phyloP scores from a whole-genome alignment of 2,888 invertebrate species.

The Brassicogethes aeneus region DNA sequence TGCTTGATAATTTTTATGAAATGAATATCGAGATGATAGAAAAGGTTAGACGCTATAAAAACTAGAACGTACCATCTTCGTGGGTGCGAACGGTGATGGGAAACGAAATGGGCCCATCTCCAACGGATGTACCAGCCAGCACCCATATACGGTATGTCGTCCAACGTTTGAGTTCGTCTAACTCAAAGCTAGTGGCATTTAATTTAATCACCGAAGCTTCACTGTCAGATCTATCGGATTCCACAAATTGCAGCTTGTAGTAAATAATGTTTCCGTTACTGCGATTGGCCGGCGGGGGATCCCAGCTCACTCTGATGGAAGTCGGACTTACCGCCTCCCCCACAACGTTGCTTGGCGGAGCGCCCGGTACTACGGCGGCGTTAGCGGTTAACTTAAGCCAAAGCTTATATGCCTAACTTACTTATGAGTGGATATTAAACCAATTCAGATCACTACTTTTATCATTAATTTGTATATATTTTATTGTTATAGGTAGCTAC shows the following conservation, averaged over 20 bases:
- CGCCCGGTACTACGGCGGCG: slow-evolving; percentile 77
- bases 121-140: slow-evolving; percentile 90
- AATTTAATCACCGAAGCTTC: slow-evolving; percentile 74
- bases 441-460: slow-evolving; percentile 21
- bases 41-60: no score
- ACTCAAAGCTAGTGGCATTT: slow-evolving; percentile 68
- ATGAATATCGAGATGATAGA: no score
- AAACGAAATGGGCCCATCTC: slow-evolving; percentile 90
- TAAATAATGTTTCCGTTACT: slow-evolving; percentile 89
- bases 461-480: slow-evolving; percentile 14
- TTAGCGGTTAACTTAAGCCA: slow-evolving; percentile 29
- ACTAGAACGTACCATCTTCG: slow-evolving; percentile 90
- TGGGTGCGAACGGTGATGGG: slow-evolving; percentile 89
- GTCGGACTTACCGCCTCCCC: slow-evolving; percentile 84
- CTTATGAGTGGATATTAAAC: slow-evolving; percentile 33
- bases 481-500: no score
- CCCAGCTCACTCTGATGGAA: slow-evolving; percentile 84
- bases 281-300: slow-evolving; percentile 82
- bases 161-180: slow-evolving; percentile 90
- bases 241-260: slow-evolving; percentile 89
- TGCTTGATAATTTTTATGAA: no score
- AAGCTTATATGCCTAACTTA: slow-evolving; percentile 30
- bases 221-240: slow-evolving; percentile 74
- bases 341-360: slow-evolving; percentile 90
- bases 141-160: slow-evolving; percentile 96